These are phyloP conservation scores for Alcis repandata DNA, from an alignment of 2,888 invertebrate species.

Conservation along the genomic window DNA sequence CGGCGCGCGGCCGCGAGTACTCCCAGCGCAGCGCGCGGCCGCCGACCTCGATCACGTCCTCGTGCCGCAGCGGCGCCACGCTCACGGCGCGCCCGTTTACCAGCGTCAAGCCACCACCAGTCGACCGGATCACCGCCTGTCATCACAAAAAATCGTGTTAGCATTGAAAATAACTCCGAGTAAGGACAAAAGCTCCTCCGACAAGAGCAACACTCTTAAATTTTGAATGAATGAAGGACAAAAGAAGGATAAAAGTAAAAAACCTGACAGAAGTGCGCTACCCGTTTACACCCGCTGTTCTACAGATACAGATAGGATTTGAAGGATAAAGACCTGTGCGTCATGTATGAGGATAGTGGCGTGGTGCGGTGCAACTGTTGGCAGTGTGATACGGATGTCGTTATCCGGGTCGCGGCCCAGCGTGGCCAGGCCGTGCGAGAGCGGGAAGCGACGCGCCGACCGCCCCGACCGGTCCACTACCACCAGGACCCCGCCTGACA, in stretches of 20 bases:
- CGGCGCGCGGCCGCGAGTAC: slow-evolving; percentile 53
- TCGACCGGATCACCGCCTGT: slow-evolving; percentile 79
- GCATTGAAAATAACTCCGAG: too few species aligned
- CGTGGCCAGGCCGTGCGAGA: slow-evolving; percentile 69
- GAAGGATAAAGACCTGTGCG: slow-evolving; percentile 66
- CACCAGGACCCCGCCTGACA: slow-evolving; percentile 77
- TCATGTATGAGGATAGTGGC: slow-evolving; percentile 75
- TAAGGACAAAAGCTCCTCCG: too few species aligned
- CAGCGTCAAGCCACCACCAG: slow-evolving; percentile 70
- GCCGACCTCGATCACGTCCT: slow-evolving; percentile 74
- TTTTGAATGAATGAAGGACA: too few species aligned
- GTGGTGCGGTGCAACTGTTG: slow-evolving; percentile 71
- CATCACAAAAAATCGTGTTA: neutral
- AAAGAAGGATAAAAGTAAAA: neutral
- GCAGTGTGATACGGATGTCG: slow-evolving; percentile 73
- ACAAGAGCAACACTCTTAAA: too few species aligned
- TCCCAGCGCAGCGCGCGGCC: slow-evolving; percentile 78
- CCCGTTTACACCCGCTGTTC: too few species aligned
- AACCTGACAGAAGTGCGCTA: too few species aligned
- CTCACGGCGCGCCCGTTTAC: slow-evolving; percentile 75
- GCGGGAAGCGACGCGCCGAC: slow-evolving; percentile 66
- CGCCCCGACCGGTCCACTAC: slow-evolving; percentile 76
- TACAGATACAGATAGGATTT: neutral
- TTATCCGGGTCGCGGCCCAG: slow-evolving; percentile 73
- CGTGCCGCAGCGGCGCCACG: slow-evolving; percentile 75